Conservation (phyloP, 1,140 invertebrate species). For the Leptinotarsa undecemlineata region DNA sequence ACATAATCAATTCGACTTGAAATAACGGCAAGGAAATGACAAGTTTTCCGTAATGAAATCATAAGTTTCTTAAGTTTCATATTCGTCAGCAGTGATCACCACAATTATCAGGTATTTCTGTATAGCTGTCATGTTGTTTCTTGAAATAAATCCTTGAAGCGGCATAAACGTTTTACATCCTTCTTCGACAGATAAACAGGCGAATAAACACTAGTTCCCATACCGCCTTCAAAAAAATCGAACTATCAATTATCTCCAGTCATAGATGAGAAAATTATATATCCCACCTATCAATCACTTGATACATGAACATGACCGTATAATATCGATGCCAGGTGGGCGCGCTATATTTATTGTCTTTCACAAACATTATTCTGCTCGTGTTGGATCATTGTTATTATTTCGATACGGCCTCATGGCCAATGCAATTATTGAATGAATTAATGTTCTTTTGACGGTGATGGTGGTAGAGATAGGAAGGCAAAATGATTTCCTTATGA, state of each 20-base stretch:
- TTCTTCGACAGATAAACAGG: too few species aligned
- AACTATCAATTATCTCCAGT: constrained; percentile 1
- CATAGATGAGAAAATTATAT: constrained; percentile 4
- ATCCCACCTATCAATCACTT: background rate
- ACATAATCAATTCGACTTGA: too few species aligned
- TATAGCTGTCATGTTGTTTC: too few species aligned
- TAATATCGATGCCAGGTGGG: background rate
- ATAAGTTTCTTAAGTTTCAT: too few species aligned
- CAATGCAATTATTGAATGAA: background rate
- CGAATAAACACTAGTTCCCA: too few species aligned
- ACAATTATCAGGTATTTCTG: too few species aligned
- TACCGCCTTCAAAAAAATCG: background rate
- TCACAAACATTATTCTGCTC: background rate
- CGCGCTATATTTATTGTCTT: background rate
- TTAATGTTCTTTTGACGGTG: background rate
- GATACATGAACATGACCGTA: background rate
- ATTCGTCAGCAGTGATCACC: too few species aligned
- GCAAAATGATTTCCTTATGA: background rate
- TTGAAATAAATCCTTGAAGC: too few species aligned
- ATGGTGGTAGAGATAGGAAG: background rate
- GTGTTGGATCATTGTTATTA: background rate
- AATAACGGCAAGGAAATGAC: too few species aligned
- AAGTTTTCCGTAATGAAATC: too few species aligned
- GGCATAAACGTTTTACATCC: too few species aligned
- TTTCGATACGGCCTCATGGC: background rate